phyloP scores from a whole-genome alignment of 2,797 vertebrate species.

The Notolabrus celidotus region DNA sequence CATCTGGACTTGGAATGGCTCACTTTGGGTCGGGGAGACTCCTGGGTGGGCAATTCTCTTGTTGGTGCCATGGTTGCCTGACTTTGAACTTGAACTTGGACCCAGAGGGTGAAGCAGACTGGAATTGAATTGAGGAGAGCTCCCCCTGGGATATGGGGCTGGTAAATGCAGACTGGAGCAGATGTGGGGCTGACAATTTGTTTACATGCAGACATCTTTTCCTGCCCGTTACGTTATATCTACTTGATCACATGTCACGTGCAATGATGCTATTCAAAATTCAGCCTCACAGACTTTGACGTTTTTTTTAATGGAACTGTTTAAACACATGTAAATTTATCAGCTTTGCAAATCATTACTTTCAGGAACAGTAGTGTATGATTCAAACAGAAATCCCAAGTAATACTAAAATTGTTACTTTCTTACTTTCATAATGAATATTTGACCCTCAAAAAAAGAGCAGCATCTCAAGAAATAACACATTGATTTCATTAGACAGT shows the following conservation, averaged over 20 bases:
- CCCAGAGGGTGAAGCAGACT: constrained; percentile 78
- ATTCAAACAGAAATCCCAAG: too few species aligned
- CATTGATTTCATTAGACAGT: too few species aligned
- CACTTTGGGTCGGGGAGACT: constrained; percentile 66
- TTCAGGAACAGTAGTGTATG: too few species aligned
- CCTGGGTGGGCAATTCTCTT: constrained; percentile 93
- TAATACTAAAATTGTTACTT: too few species aligned
- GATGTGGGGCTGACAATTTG: constrained; percentile 64
- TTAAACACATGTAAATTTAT: too few species aligned
- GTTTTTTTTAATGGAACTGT: too few species aligned
- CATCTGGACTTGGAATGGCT: constrained; percentile 63
- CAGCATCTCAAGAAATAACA: too few species aligned
- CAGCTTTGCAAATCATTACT: too few species aligned
- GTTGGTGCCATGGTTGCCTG: constrained; percentile 90
- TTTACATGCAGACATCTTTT: constrained; percentile 66
- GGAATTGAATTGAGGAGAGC: constrained; percentile 92
- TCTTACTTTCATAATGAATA: too few species aligned
- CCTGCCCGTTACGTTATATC: constrained; percentile 7
- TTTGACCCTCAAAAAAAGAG: too few species aligned
- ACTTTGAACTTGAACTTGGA: constrained; percentile 97
- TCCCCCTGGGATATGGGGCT: constrained; percentile 92
- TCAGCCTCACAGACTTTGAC: too few species aligned
- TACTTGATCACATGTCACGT: neutral
- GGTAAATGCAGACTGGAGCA: constrained; percentile 88
- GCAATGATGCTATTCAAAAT: constrained; percentile 8